Percentiles rank a stretch among this genome's conserved stretches.
phyloP scores from a whole-genome alignment of 2,888 invertebrate genomes.

The Himalopsyche anomala region DNA sequence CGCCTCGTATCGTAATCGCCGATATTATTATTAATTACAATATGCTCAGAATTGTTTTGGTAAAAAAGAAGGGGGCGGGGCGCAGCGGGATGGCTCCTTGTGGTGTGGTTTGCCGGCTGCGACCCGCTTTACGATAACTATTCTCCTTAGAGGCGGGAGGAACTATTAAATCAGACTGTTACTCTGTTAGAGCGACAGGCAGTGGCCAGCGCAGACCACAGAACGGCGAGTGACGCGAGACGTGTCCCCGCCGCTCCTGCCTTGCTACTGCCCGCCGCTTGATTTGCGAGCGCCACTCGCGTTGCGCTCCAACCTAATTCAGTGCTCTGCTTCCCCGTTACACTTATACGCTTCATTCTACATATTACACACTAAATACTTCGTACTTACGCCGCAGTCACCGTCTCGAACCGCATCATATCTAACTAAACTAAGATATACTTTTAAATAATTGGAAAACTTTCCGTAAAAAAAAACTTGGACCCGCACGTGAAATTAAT shows the following conservation, averaged over 20 bases:
- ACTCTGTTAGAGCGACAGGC: conserved; percentile 55
- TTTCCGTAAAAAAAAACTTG: background rate
- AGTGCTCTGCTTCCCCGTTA: conserved; percentile 7
- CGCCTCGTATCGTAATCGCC: conserved; percentile 44
- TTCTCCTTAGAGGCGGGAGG: conserved; percentile 50
- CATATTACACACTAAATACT: conserved; percentile 5
- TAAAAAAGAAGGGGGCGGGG: conserved; percentile 44
- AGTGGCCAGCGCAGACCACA: conserved; percentile 53
- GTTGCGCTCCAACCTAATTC: conserved; percentile 19
- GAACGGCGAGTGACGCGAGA: conserved; percentile 11
- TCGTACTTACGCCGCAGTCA: background rate
- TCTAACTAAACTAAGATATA: conserved; percentile 15
- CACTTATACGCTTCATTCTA: background rate
- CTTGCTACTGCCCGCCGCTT: conserved; percentile 48
- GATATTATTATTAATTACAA: conserved; percentile 42
- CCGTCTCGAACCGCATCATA: background rate
- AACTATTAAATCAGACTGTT: conserved; percentile 63
- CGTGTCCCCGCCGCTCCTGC: conserved; percentile 47
- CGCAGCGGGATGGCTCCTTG: conserved; percentile 47
- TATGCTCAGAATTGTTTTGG: conserved; percentile 49
- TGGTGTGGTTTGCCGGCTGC: conserved; percentile 49
- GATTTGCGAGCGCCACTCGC: conserved; percentile 45
- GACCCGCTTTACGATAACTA: conserved; percentile 37
- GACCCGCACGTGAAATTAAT: background rate
- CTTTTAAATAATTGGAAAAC: conserved; percentile 34